Evolutionary conservation across 2,113 vertebrate species (phyloP).

Genomic region (Fregetta grallaria): DNA sequence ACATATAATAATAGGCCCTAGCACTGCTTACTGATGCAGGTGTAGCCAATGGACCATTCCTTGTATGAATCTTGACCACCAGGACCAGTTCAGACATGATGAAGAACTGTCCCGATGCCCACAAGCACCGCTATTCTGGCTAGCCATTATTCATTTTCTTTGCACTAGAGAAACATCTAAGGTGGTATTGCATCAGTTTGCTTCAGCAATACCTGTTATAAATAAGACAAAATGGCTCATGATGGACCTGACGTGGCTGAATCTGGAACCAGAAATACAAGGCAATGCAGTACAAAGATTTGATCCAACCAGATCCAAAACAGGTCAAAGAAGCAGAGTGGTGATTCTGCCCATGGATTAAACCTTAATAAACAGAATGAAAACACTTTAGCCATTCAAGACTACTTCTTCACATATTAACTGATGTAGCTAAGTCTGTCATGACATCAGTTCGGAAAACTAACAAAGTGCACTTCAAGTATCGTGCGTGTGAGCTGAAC

Average conservation of each 20-base stretch:
- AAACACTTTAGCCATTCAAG: conserved; percentile 25
- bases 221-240: background rate
- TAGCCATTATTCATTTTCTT: background rate
- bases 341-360: background rate
- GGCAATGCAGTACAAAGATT: background rate
- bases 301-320: background rate
- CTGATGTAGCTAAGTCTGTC: background rate
- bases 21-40: background rate
- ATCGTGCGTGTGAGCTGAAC: background rate
- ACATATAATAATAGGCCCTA: rapidly evolving
- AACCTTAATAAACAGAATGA: conserved; percentile 48
- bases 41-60: background rate
- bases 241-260: rapidly evolving
- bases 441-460: background rate
- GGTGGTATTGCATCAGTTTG: conserved; percentile 14
- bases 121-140: background rate
- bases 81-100: background rate
- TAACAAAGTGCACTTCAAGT: background rate
- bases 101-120: background rate
- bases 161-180: background rate
- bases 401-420: conserved; percentile 34
- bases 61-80: background rate
- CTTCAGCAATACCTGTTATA: background rate
- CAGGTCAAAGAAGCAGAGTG: background rate
- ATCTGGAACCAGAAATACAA: background rate